Evolutionary conservation across 2,888 invertebrate species (phyloP), one percentile per base, ranked within the genome.

Genomic region (Morpho achilles): DNA sequence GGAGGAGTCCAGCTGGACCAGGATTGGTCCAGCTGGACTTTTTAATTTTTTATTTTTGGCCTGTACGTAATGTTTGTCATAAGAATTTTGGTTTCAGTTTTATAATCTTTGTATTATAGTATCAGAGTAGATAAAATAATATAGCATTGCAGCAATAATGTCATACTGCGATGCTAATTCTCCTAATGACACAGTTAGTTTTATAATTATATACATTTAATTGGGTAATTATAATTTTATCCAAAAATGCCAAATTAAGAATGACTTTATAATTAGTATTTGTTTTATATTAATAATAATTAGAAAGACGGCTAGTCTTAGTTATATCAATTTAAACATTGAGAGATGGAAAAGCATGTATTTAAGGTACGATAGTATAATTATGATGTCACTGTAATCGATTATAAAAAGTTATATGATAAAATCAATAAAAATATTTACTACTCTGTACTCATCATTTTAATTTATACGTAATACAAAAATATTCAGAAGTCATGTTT

Each of bases 231-330:
- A 77, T 84, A 69, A 74, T 84, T 83, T 85, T 76, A 73, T 86
- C 87, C 87, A 89, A 88, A 87, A 82, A 84, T 87, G 88, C 88
- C 88, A 89, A 89, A 89, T 79, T 71, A 68, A 59, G 68, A 75
- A 72, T 69, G 69, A 78, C 79, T 84, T 77, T 74, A 82, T 39
- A 51, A 32, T 57, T 59, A 61, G 57, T 54, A 42, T 52, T 58
- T 58, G 54, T 58, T 52, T 74, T 72, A 43, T 52, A 53, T 40
- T 56, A 53, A 56, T 71, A 69, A 48, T 47, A 39, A 41, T 51
- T 59, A 62, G 53, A 56, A 53, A 58, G 56, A 50, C 53, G 52
- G 59, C 54, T 62, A 66, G 59, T 60, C 53, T 43, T 57, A 63
- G 56, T 59, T 55, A 43, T 64, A 68, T 47, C 51, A 42, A 50